phyloP scores from a whole-genome alignment of 92 coral and sea anemone species.

The Porites divaricata region DNA sequence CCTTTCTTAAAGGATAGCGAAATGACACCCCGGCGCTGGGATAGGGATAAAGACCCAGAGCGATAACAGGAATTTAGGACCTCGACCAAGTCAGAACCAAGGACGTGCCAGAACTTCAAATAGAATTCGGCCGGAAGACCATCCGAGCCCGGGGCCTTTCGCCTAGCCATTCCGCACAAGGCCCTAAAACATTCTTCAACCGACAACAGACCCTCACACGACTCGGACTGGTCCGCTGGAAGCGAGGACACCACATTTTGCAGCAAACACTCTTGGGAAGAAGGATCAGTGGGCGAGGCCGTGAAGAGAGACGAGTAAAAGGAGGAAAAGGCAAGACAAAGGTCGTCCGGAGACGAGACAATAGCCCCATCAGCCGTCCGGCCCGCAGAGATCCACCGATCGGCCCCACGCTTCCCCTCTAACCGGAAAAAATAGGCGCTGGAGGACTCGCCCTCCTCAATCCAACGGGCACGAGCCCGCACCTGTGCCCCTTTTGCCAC shows the following conservation, averaged over 20 bases:
- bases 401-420: not conserved
- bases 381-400: constrained; percentile 1
- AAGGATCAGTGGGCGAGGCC: not conserved
- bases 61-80: constrained; percentile 40
- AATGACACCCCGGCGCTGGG: constrained; percentile 45
- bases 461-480: constrained; percentile 6
- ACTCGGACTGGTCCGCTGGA: not conserved
- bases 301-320: constrained; percentile 25
- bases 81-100: constrained; percentile 47
- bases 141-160: constrained; percentile 57
- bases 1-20: constrained; percentile 61
- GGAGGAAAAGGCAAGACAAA: constrained; percentile 4
- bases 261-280: constrained; percentile 26
- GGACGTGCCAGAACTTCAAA: constrained; percentile 40
- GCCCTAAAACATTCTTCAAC: constrained; percentile 47
- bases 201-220: constrained; percentile 59
- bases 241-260: not conserved
- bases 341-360: not conserved
- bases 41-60: not conserved
- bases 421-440: constrained; percentile 29
- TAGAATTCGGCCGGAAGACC: constrained; percentile 72
- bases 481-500: constrained; percentile 7
- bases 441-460: constrained; percentile 44
- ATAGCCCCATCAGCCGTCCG: not conserved
- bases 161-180: constrained; percentile 34